A percentile compares a stretch with the other conserved stretches of the same genome.
Evolutionary conservation across 2,888 invertebrate genomes (phyloP).

Genomic region (Cheilosia vulpina): DNA sequence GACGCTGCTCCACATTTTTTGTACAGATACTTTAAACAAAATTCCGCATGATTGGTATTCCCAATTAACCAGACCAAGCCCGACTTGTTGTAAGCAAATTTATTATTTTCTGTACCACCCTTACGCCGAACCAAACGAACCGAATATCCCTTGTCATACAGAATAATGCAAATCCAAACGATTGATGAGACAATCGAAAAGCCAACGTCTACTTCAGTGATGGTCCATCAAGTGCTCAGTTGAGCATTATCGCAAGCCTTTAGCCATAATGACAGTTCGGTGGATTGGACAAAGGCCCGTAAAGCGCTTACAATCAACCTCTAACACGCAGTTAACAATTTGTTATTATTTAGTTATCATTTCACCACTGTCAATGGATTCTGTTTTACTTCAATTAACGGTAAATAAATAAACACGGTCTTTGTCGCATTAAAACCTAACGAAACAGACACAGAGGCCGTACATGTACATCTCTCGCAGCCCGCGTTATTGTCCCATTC

Average conservation of each 20-base stretch:
- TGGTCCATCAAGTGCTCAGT: constrained; percentile 46
- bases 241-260: constrained; percentile 47
- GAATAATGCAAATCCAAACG: constrained; percentile 36
- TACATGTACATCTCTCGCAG: neutral
- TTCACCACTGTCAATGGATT: constrained; percentile 61
- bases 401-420: constrained; percentile 66
- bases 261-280: neutral
- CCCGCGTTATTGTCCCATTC: constrained; percentile 30
- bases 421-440: constrained; percentile 9
- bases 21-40: too few species aligned
- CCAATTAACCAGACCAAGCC: neutral
- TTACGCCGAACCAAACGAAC: neutral
- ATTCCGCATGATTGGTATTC: too few species aligned
- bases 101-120: neutral
- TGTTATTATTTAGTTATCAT: constrained; percentile 70
- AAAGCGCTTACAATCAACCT: constrained; percentile 15
- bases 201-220: constrained; percentile 43
- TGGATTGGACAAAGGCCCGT: constrained; percentile 29
- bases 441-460: neutral
- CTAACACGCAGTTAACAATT: constrained; percentile 16
- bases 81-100: neutral
- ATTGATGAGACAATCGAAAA: constrained; percentile 27
- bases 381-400: constrained; percentile 71
- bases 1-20: too few species aligned
- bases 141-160: constrained; percentile 42